A percentile compares a stretch with the other conserved stretches of the same genome.
Conservation (phyloP, 2,797 vertebrate species). For the Melanotaenia nigrans region DNA sequence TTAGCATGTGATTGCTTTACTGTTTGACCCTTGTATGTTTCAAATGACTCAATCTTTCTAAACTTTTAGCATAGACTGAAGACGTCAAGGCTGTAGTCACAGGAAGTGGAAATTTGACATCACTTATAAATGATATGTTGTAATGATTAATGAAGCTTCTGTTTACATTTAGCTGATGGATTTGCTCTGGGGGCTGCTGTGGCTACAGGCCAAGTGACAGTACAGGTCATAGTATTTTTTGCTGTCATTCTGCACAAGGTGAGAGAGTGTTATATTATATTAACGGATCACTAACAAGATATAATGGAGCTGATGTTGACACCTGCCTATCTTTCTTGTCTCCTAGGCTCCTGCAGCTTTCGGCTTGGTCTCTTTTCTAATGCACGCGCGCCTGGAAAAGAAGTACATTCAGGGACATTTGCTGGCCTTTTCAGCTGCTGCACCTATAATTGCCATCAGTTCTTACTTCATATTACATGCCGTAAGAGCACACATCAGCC, state of each 20-base stretch:
- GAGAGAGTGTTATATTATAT: constrained; percentile 12
- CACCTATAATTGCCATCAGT: constrained; percentile 75
- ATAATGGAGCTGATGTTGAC: neutral
- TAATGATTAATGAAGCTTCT: neutral
- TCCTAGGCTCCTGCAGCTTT: constrained; percentile 82
- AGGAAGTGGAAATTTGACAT: neutral
- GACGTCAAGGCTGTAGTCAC: neutral
- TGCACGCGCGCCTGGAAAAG: constrained; percentile 83
- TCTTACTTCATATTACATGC: constrained; percentile 79
- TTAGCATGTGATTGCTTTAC: constrained; percentile 42
- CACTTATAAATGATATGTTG: neutral
- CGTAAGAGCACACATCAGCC: constrained; percentile 40
- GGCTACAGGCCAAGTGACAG: constrained; percentile 80
- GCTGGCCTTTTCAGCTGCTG: constrained; percentile 80
- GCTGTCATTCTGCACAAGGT: constrained; percentile 89
- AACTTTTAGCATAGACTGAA: neutral
- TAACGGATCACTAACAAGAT: neutral
- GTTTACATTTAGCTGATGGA: constrained; percentile 76
- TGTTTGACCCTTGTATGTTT: constrained; percentile 9
- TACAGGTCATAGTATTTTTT: constrained; percentile 85
- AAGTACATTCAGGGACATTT: constrained; percentile 81
- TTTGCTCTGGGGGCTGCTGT: constrained; percentile 86
- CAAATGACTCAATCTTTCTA: neutral
- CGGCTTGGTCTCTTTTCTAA: constrained; percentile 82
- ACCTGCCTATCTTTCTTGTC: neutral